Percentiles rank a stretch among this genome's conserved stretches.
Conservation (phyloP, 30 jellyfish, hydroid and myxozoan genomes). For the Pseudorhiza aurosa region DNA sequence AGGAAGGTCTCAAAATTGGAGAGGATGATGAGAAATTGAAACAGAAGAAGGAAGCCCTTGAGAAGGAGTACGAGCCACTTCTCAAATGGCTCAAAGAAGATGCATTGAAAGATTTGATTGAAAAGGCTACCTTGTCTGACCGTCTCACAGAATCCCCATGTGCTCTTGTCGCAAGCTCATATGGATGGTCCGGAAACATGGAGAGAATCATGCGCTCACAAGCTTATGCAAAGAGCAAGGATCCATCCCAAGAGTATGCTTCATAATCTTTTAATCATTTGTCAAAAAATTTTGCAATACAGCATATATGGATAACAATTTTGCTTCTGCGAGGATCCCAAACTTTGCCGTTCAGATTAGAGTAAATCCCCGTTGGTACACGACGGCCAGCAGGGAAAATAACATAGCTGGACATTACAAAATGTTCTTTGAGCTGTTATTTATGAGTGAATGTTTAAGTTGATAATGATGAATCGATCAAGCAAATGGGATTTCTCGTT, state of each 20-base stretch:
- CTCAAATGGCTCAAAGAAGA: constrained; percentile 96
- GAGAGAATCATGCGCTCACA: constrained; percentile 99
- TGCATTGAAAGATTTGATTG: constrained; percentile 87
- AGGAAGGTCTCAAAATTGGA: constrained; percentile 97
- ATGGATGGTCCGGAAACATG: constrained; percentile 99
- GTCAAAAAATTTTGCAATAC: too few relatives aligned
- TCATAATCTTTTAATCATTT: too few relatives aligned
- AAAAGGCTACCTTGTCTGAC: constrained; percentile 92
- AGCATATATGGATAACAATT: too few relatives aligned
- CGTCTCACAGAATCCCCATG: constrained; percentile 97
- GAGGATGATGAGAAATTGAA: constrained; percentile 86
- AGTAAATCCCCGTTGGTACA: too few relatives aligned
- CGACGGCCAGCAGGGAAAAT: too few relatives aligned
- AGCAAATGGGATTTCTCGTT: too few relatives aligned
- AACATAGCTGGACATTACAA: too few relatives aligned
- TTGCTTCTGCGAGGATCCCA: too few relatives aligned
- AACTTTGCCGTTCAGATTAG: too few relatives aligned
- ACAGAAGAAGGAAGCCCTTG: constrained; percentile 89
- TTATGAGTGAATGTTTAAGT: too few relatives aligned
- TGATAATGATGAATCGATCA: too few relatives aligned
- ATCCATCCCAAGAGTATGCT: constrained; percentile 96
- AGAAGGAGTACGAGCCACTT: constrained; percentile 96
- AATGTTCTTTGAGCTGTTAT: too few relatives aligned
- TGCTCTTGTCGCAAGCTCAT: constrained; percentile 97
- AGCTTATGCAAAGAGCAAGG: constrained; percentile 98